Conservation (phyloP, 2,113 vertebrate genomes). For the Thomomys bottae region DNA sequence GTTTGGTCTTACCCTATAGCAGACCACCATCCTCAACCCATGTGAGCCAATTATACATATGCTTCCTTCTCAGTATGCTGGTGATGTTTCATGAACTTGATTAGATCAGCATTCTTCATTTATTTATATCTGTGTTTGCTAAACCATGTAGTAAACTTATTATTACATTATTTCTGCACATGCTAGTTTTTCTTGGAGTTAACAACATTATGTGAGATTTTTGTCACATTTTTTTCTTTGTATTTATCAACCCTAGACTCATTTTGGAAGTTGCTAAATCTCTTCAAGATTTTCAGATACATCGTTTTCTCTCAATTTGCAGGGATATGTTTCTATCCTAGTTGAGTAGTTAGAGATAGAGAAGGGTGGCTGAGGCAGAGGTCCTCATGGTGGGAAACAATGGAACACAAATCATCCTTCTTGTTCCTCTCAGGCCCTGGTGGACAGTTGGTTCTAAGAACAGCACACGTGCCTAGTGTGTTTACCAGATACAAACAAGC, state of each 20-base stretch:
- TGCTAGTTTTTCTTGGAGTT: constrained; percentile 25
- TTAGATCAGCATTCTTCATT: not conserved
- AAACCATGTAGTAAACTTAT: not conserved
- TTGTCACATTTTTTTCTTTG: not conserved
- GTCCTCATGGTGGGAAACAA: no score
- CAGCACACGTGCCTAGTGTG: no score
- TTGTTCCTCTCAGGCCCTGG: no score
- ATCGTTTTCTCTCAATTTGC: not conserved
- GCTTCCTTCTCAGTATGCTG: not conserved
- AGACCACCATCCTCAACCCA: not conserved
- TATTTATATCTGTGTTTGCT: not conserved
- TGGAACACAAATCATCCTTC: no score
- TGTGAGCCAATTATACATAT: no score
- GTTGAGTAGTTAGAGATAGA: no score
- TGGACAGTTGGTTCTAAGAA: no score
- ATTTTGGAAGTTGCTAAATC: not conserved
- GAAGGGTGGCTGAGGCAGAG: no score
- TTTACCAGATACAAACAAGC: no score
- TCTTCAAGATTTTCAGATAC: not conserved
- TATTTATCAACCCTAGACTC: not conserved
- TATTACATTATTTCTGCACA: not conserved
- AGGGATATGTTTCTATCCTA: no score
- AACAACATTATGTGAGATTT: not conserved
- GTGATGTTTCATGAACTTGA: not conserved
- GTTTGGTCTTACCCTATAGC: not conserved